These are phyloP conservation scores for Polyommatus iphigenia DNA, from an alignment of 2,888 invertebrate genomes.

Conservation along the genomic window DNA sequence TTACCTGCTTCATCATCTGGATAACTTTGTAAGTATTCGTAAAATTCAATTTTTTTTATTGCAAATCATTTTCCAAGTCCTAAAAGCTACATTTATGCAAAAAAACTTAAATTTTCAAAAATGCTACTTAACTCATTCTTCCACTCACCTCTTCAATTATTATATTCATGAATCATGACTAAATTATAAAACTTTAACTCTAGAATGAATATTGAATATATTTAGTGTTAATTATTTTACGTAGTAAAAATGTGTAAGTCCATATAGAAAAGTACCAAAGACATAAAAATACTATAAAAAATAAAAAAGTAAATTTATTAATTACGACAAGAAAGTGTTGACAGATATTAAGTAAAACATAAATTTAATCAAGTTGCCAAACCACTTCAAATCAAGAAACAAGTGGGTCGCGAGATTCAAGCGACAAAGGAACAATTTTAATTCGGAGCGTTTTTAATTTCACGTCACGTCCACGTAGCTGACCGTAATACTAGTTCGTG, in stretches of 20 bases:
- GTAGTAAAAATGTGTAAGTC: no score
- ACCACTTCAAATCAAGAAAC: conserved; percentile 7
- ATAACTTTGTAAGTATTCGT: no score
- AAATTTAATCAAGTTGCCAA: background rate
- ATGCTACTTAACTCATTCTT: no score
- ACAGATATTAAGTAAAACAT: background rate
- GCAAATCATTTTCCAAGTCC: no score
- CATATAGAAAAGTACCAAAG: no score
- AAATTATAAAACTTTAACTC: background rate
- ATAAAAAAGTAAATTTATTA: background rate
- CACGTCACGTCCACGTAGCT: conserved; percentile 67
- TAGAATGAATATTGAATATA: background rate
- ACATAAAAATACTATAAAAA: background rate
- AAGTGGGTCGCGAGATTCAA: conserved; percentile 30
- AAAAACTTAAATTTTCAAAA: no score
- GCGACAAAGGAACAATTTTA: conserved; percentile 37
- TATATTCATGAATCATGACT: no score
- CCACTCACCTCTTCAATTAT: no score
- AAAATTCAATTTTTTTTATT: no score
- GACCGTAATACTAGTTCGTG: conserved; percentile 68
- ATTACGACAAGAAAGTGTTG: background rate
- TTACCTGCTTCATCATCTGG: no score
- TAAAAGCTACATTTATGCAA: no score
- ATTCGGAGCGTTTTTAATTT: conserved; percentile 51
- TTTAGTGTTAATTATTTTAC: background rate